Evolutionary conservation across 2,888 invertebrate species (phyloP).

Genomic region (Calliopum simillimum): DNA sequence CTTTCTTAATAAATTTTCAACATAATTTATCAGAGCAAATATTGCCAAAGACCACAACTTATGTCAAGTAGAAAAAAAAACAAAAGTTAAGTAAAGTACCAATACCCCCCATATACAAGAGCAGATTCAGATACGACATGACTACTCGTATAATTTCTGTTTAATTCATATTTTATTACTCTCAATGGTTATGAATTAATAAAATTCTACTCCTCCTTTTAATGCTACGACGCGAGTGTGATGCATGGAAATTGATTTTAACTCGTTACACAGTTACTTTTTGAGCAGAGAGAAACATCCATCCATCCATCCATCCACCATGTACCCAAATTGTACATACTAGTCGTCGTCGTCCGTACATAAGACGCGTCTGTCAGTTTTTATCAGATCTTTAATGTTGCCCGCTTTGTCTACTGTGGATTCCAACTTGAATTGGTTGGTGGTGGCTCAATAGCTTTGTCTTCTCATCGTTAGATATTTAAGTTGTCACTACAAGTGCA

Average conservation of each 20-base stretch:
- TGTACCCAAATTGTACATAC: background rate
- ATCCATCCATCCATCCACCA: background rate
- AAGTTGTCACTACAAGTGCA: too few relatives aligned
- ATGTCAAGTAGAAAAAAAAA: background rate
- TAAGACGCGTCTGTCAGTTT: too few relatives aligned
- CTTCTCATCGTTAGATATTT: too few relatives aligned
- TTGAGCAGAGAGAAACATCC: too few relatives aligned
- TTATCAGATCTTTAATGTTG: too few relatives aligned
- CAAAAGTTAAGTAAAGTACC: background rate
- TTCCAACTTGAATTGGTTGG: background rate
- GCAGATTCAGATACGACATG: background rate
- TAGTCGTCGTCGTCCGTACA: too few relatives aligned
- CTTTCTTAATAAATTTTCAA: conserved; percentile 22
- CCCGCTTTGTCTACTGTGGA: background rate
- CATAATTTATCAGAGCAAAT: conserved; percentile 19
- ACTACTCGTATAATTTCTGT: conserved; percentile 32
- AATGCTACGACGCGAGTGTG: background rate
- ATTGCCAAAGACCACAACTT: background rate
- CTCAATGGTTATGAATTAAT: background rate
- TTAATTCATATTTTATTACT: conserved; percentile 38
- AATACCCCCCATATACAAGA: too few relatives aligned
- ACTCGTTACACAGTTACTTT: conserved; percentile 22
- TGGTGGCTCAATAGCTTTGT: background rate
- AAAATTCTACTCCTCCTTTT: background rate
- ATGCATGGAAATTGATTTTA: conserved; percentile 28